These are phyloP conservation scores for Drosophila setosimentum DNA, from an alignment of 2,888 invertebrate species.

Conservation along the genomic window DNA sequence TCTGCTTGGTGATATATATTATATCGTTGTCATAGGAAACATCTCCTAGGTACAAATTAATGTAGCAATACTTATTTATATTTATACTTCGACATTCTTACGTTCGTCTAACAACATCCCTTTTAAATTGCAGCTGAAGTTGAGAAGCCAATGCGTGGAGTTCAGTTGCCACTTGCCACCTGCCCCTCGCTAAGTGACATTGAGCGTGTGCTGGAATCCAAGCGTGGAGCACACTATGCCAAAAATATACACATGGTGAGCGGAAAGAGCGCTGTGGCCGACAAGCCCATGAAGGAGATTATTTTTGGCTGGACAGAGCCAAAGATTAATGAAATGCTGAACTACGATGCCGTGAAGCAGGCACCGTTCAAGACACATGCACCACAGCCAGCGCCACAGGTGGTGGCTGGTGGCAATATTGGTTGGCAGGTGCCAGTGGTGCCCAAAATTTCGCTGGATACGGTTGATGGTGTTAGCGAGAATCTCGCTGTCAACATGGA, in stretches of 20 bases:
- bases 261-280: slow-evolving; percentile 32
- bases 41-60: not conserved
- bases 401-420: slow-evolving; percentile 29
- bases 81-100: not conserved
- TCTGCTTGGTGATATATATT: not conserved
- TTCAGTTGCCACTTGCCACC: slow-evolving; percentile 46
- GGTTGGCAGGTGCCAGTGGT: slow-evolving; percentile 78
- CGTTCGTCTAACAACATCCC: not conserved
- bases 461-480: slow-evolving; percentile 81
- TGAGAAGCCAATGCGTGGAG: slow-evolving; percentile 45
- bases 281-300: slow-evolving; percentile 64
- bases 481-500: slow-evolving; percentile 83
- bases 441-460: slow-evolving; percentile 81
- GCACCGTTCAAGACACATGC: slow-evolving; percentile 62
- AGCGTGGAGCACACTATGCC: slow-evolving; percentile 60
- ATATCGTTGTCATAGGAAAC: not conserved
- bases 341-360: slow-evolving; percentile 62
- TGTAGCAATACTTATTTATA: not conserved
- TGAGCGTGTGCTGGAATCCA: slow-evolving; percentile 71
- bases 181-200: slow-evolving; percentile 82
- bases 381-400: slow-evolving; percentile 74
- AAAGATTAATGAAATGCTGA: slow-evolving; percentile 82
- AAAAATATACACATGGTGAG: slow-evolving; percentile 59
- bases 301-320: slow-evolving; percentile 73
- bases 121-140: slow-evolving; percentile 51